Evolutionary conservation across 2,797 vertebrate genomes (phyloP).

Genomic region (Phataginus tetradactyla): DNA sequence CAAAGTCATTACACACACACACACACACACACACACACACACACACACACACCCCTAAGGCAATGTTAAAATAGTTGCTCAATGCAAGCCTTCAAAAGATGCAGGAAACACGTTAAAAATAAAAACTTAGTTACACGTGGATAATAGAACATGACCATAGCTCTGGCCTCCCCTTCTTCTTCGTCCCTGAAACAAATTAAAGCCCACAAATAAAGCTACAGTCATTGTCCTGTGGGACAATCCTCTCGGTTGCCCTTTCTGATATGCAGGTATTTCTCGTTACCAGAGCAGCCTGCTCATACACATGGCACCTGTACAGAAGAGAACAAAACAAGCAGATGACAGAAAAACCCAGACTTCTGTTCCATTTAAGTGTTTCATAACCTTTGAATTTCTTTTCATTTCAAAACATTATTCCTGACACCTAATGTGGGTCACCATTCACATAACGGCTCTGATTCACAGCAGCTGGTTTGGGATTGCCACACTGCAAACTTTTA

Average conservation of each 20-base stretch:
- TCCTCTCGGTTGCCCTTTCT: not conserved
- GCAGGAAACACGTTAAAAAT: constrained; percentile 45
- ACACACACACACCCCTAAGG: not conserved
- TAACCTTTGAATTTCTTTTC: not conserved
- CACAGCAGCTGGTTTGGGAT: not conserved
- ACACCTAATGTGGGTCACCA: not conserved
- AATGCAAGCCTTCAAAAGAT: constrained; percentile 49
- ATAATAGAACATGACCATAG: not conserved
- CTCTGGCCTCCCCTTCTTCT: not conserved
- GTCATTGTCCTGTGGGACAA: not conserved
- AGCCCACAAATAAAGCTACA: not conserved
- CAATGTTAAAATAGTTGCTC: constrained; percentile 22
- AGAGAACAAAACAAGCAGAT: not conserved
- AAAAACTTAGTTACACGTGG: not conserved
- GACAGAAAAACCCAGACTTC: not conserved
- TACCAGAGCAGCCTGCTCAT: not conserved
- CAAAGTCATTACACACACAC: not conserved
- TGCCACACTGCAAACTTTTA: not conserved
- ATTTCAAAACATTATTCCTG: not conserved
- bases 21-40: not conserved
- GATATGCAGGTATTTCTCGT: not conserved
- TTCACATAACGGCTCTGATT: not conserved
- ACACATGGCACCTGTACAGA: not conserved
- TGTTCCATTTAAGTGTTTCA: not conserved
- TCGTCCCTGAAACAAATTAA: not conserved